A percentile compares a stretch with the other conserved stretches of the same genome.
phyloP scores from a whole-genome alignment of 1,140 invertebrate species.

The Drosophila setifemur region DNA sequence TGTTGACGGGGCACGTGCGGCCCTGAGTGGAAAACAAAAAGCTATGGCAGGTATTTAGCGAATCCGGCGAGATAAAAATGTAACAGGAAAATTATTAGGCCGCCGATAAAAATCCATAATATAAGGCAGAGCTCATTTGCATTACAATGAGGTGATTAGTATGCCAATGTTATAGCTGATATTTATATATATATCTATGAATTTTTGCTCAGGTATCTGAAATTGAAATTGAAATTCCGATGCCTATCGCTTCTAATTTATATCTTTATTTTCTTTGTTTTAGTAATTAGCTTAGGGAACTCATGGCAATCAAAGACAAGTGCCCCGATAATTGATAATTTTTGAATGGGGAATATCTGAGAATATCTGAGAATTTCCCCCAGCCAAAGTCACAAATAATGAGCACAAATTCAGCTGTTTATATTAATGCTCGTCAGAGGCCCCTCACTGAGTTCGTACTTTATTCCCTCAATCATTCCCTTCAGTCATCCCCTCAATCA shows the following conservation, averaged over 20 bases:
- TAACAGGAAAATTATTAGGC: slow-evolving; percentile 65
- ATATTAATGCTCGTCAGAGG: slow-evolving; percentile 59
- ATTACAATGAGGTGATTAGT: slow-evolving; percentile 76
- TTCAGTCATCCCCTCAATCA: slow-evolving; percentile 6
- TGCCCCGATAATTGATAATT: slow-evolving; percentile 44
- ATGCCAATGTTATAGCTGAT: slow-evolving; percentile 46
- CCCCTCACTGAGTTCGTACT: background rate
- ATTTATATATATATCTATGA: background rate
- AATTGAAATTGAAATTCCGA: background rate
- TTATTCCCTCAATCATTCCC: slow-evolving; percentile 19
- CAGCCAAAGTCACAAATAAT: slow-evolving; percentile 56
- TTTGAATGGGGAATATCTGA: background rate
- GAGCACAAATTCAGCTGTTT: slow-evolving; percentile 52
- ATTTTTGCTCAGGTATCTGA: slow-evolving; percentile 7
- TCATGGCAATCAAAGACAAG: slow-evolving; percentile 22
- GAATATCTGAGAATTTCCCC: slow-evolving; percentile 17
- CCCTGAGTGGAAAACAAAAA: slow-evolving; percentile 16
- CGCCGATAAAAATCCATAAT: slow-evolving; percentile 64
- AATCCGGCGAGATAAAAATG: slow-evolving; percentile 45
- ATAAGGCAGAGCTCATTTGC: slow-evolving; percentile 67
- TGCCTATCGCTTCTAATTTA: background rate
- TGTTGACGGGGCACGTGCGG: slow-evolving; percentile 29
- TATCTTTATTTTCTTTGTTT: background rate
- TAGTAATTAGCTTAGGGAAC: slow-evolving; percentile 7
- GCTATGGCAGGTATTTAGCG: slow-evolving; percentile 51